Conservation (phyloP, 2,797 vertebrate genomes). For the Selene dorsalis region DNA sequence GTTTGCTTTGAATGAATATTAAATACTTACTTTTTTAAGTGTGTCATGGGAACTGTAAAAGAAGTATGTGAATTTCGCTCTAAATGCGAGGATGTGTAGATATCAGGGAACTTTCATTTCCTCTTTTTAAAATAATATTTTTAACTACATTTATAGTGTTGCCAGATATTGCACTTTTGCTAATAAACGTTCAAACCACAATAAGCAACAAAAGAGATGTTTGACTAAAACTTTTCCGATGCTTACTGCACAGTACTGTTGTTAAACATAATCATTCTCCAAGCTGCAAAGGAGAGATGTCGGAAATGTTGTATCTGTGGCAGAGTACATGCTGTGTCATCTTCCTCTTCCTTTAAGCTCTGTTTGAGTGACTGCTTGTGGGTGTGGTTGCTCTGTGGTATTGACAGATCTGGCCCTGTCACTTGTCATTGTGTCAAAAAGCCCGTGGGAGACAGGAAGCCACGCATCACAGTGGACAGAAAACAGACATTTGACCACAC, state of each 20-base stretch:
- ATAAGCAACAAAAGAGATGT: constrained; percentile 5
- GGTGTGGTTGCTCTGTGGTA: constrained; percentile 70
- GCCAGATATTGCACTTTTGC: constrained; percentile 13
- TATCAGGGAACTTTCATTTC: constrained; percentile 40
- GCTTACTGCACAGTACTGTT: neutral
- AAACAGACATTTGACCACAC: constrained; percentile 68
- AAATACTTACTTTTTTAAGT: neutral
- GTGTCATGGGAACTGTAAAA: neutral
- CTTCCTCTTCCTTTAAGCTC: constrained; percentile 68
- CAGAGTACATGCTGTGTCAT: constrained; percentile 67
- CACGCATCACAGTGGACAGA: constrained; percentile 61
- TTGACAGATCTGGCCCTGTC: constrained; percentile 73
- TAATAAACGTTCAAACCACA: constrained; percentile 18
- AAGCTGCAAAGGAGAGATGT: constrained; percentile 32
- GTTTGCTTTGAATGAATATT: neutral
- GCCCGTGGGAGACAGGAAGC: constrained; percentile 73
- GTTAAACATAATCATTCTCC: constrained; percentile 12
- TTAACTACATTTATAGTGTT: constrained; percentile 13
- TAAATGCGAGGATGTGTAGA: constrained; percentile 22
- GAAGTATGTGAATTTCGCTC: neutral
- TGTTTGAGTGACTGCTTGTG: constrained; percentile 62
- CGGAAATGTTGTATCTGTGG: constrained; percentile 51
- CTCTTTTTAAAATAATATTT: constrained; percentile 39
- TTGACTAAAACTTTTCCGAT: neutral
- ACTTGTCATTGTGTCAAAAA: constrained; percentile 69